phyloP scores from a whole-genome alignment of 1,140 invertebrate species.

The Eciton burchellii region DNA sequence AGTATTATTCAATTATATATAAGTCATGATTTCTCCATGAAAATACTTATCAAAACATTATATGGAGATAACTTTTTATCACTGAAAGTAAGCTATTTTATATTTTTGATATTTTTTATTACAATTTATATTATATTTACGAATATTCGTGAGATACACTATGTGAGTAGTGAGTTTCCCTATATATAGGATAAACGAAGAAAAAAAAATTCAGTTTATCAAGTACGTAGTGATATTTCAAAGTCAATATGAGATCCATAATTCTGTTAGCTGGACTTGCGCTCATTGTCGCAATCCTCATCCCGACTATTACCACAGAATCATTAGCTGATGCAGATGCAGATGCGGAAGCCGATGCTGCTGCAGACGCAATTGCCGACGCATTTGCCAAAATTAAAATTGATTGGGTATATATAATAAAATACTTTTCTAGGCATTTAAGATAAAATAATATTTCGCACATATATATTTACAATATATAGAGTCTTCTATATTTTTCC shows the following conservation, averaged over 20 bases:
- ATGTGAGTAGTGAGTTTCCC: neutral
- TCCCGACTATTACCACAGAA: neutral
- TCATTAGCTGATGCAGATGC: neutral
- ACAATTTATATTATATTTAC: neutral
- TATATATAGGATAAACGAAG: neutral
- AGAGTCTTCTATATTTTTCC: too few species aligned
- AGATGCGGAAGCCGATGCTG: neutral
- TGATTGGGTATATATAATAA: too few species aligned
- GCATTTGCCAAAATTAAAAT: too few species aligned
- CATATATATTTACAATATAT: too few species aligned
- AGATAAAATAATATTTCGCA: too few species aligned
- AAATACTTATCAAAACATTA: neutral
- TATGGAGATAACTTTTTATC: neutral
- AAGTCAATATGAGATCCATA: slow-evolving; percentile 4
- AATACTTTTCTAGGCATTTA: too few species aligned
- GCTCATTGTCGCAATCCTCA: slow-evolving; percentile 3
- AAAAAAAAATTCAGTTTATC: neutral
- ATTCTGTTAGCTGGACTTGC: slow-evolving; percentile 4
- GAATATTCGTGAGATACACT: neutral
- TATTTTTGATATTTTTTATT: slow-evolving; percentile 23
- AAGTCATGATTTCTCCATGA: neutral
- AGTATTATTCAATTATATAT: too few species aligned
- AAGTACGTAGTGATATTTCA: neutral
- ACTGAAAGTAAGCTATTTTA: neutral
- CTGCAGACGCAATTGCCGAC: neutral